phyloP scores from a whole-genome alignment of 2,888 invertebrate species.

The Laothoe populi region DNA sequence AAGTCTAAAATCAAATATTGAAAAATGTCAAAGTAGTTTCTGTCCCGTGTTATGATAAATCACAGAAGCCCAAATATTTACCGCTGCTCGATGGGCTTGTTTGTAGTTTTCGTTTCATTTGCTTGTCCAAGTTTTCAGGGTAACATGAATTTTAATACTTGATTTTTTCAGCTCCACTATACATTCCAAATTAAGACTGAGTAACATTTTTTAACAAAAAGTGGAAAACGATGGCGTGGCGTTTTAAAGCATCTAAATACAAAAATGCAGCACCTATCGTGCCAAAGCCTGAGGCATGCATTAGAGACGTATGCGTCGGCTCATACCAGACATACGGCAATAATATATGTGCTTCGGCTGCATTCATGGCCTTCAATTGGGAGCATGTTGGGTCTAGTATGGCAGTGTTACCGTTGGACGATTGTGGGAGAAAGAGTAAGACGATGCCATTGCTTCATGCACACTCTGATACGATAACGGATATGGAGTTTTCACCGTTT shows the following conservation, averaged over 20 bases:
- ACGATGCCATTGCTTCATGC: conserved; percentile 94
- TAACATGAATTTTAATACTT: not conserved
- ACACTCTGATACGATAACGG: conserved; percentile 96
- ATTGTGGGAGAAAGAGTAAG: conserved; percentile 95
- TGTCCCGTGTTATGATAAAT: not conserved
- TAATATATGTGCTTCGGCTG: conserved; percentile 96
- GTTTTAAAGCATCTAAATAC: conserved; percentile 98
- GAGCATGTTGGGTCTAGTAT: conserved; percentile 96
- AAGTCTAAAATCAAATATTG: conserved; percentile 6
- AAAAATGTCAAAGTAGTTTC: not conserved
- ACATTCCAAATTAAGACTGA: conserved; percentile 83
- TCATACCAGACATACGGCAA: conserved; percentile 98
- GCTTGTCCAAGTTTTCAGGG: not conserved
- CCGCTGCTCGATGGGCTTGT: too few relatives aligned
- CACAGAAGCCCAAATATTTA: too few relatives aligned
- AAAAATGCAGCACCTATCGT: conserved; percentile 99
- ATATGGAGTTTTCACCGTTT: conserved; percentile 98
- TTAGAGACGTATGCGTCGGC: conserved; percentile 95
- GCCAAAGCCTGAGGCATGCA: conserved; percentile 96
- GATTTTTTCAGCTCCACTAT: conserved; percentile 49
- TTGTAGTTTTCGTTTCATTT: too few relatives aligned
- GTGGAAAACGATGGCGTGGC: conserved; percentile 91
- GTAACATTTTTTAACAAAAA: conserved; percentile 53
- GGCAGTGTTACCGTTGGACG: conserved; percentile 94
- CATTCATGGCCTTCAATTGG: conserved; percentile 98